Evolutionary conservation across 1,140 invertebrate genomes (phyloP), one percentile per base, ranked within the genome.

Genomic region (Akabosia matsudoensis): DNA sequence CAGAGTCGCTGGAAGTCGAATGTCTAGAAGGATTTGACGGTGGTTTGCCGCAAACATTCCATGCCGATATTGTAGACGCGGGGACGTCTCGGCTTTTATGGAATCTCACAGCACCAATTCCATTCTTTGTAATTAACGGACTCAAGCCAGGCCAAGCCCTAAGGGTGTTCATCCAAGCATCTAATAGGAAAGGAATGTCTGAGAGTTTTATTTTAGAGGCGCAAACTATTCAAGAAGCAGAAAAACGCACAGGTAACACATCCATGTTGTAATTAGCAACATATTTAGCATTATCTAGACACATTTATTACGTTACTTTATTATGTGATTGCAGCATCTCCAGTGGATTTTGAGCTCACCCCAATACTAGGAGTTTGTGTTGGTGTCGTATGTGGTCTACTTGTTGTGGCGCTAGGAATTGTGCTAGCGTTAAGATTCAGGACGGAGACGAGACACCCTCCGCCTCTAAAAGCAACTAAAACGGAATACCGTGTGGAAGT

Each of bases 181-280:
- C 91, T 51, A 96, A 96, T 85, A 89, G 91, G 30, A 95, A 94
- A 84, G 94, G 94, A 30, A 87, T 90, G 51, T 94, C 93, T 79
- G 92, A 95, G 34, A 82, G 79, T 33, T 85, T 88, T 10, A 82
- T 85, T 16, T 77, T 91, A 0, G 89, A 90, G 81, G 90, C 88
- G 22, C 89, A 87, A 81, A 92, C 90, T 10, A 85, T 93, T 0
- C 92, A 92, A 84, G 87, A 89, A 54, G 91, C 92, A 31, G 91
- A 93, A 82, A 93, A 92, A 83, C 90, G 92, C 85, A 93, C 91
- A 83, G 91, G 92, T 92, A 86, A 89, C 4, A 4, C n/a, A n/a
- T 72, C 37, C 7, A 45, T 45, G 18, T 10, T 7, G 7, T 45
- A 45, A 45, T 10, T 45, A 18, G 37, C n/a, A n/a, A 45, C 37